These are phyloP conservation scores for Frankliniella intonsa DNA, from an alignment of 2,888 invertebrate species.

Conservation along the genomic window DNA sequence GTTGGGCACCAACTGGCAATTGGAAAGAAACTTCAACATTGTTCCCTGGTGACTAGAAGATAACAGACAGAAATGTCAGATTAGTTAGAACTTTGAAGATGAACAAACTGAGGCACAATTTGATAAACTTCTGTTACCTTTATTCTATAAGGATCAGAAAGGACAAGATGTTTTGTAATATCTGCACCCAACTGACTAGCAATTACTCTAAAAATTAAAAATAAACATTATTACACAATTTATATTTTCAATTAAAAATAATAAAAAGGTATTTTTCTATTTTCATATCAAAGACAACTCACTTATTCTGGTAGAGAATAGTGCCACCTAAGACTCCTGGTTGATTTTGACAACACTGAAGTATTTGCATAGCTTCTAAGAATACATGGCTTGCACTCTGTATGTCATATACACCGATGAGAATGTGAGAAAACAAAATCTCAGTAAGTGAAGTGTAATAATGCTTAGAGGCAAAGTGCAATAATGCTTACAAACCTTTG, in stretches of 20 bases:
- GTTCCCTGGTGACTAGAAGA: constrained; percentile 63
- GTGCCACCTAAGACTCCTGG: constrained; percentile 78
- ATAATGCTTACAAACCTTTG: not conserved
- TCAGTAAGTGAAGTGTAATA: constrained; percentile 32
- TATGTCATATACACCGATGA: too few relatives aligned
- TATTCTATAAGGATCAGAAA: constrained; percentile 78
- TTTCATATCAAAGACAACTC: constrained; percentile 42
- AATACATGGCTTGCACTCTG: constrained; percentile 83
- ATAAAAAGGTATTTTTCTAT: not conserved
- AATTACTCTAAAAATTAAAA: constrained; percentile 60
- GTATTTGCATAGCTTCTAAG: constrained; percentile 78
- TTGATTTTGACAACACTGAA: constrained; percentile 76
- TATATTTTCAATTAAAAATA: not conserved
- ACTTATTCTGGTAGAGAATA: constrained; percentile 86
- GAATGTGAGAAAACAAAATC: constrained; percentile 34
- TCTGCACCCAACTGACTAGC: constrained; percentile 70
- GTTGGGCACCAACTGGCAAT: constrained; percentile 73
- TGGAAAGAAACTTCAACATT: constrained; percentile 60
- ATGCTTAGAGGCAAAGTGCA: constrained; percentile 12
- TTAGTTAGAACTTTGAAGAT: constrained; percentile 31
- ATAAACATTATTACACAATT: constrained; percentile 27
- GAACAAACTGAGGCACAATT: constrained; percentile 25
- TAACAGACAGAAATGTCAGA: constrained; percentile 27
- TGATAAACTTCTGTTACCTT: constrained; percentile 50
- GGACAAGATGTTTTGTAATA: constrained; percentile 71